These are phyloP conservation scores for Theretra japonica DNA, from an alignment of 2,888 invertebrate genomes.

Conservation along the genomic window DNA sequence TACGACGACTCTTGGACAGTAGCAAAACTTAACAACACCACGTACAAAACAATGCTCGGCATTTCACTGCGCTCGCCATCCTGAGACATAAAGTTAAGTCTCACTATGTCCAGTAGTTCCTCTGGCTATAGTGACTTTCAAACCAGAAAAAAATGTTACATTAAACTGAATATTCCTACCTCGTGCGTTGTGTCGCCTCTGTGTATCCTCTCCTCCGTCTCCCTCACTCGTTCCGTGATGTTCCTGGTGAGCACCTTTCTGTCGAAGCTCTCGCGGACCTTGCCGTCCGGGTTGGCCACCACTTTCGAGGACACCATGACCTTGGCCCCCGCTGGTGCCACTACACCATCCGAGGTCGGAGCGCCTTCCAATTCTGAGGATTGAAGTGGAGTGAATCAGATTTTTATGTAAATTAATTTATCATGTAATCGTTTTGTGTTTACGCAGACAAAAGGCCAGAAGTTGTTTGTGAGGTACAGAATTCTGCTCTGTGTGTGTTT, in stretches of 20 bases:
- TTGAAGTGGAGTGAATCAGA: neutral
- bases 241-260: slow-evolving; percentile 91
- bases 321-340: slow-evolving; percentile 68
- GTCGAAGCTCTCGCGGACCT: slow-evolving; percentile 93
- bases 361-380: slow-evolving; percentile 60
- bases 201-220: slow-evolving; percentile 93
- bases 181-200: slow-evolving; percentile 94
- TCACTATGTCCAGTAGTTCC: no score
- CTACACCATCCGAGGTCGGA: slow-evolving; percentile 51
- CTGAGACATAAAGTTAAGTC: no score
- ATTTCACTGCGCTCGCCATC: no score
- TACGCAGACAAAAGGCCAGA: neutral
- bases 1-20: no score
- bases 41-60: no score
- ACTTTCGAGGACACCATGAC: slow-evolving; percentile 74
- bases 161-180: slow-evolving; percentile 82
- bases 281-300: slow-evolving; percentile 88
- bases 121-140: no score
- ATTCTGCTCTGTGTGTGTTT: no score
- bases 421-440: no score
- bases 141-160: no score
- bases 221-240: slow-evolving; percentile 91
- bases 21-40: no score
- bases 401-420: no score
- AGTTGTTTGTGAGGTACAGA: neutral